phyloP scores from a whole-genome alignment of 2,797 vertebrate species.

The Muscicapa striata region DNA sequence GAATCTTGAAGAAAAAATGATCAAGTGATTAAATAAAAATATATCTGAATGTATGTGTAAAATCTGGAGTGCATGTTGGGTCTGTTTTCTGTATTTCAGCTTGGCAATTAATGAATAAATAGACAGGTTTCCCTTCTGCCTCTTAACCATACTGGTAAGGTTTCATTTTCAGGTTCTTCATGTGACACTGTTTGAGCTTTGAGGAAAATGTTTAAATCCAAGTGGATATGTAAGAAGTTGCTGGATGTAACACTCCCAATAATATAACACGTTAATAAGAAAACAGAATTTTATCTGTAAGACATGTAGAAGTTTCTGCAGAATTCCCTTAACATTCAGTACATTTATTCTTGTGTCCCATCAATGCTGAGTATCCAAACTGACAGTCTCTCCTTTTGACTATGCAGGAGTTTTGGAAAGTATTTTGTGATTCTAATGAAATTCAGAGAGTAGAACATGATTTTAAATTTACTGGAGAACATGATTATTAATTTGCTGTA shows the following conservation, averaged over 20 bases:
- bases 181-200: not conserved
- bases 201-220: not conserved
- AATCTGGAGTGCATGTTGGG: not conserved
- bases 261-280: not conserved
- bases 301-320: not conserved
- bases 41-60: not conserved
- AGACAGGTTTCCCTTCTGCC: not conserved
- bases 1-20: not conserved
- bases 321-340: not conserved
- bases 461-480: not conserved
- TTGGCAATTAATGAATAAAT: not conserved
- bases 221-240: not conserved
- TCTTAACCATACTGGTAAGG: not conserved
- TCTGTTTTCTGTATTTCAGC: not conserved
- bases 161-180: conserved; percentile 42
- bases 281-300: not conserved
- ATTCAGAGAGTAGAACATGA: not conserved
- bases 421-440: not conserved
- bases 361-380: not conserved
- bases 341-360: not conserved
- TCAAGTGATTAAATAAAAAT: not conserved
- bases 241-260: fast-evolving
- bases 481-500: not conserved
- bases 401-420: not conserved
- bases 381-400: not conserved